Evolutionary conservation across 2,113 vertebrate genomes (phyloP).

Genomic region (Lophochroa leadbeateri): DNA sequence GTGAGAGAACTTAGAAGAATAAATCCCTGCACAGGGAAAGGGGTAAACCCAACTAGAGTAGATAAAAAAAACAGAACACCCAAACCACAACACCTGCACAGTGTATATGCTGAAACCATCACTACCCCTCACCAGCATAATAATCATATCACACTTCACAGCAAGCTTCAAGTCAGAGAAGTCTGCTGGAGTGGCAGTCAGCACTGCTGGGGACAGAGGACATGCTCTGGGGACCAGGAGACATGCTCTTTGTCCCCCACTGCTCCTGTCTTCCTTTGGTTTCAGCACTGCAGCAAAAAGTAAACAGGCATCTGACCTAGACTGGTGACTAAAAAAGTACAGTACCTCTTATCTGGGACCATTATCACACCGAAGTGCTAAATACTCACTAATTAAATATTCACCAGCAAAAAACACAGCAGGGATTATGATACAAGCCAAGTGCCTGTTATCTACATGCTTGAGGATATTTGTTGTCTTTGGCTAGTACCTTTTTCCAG

Average conservation of each 20-base stretch:
- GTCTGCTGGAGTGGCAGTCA: background rate
- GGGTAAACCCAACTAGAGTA: background rate
- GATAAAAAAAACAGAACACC: background rate
- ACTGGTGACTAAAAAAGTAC: background rate
- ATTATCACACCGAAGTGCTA: background rate
- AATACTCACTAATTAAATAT: conserved; percentile 19
- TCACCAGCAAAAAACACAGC: background rate
- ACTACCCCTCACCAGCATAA: background rate
- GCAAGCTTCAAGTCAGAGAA: background rate
- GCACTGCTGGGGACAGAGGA: background rate
- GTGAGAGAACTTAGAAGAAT: background rate
- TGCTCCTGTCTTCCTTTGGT: background rate
- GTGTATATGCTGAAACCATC: background rate
- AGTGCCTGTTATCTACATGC: background rate
- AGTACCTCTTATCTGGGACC: background rate
- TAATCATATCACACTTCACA: background rate
- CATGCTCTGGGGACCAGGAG: background rate
- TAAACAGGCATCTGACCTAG: background rate
- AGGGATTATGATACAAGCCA: background rate
- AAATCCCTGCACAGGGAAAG: background rate
- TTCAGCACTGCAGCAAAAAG: background rate
- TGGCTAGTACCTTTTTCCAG: background rate
- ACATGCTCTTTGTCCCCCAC: background rate
- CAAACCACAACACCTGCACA: background rate
- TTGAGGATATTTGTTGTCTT: background rate